A percentile compares a stretch with the other conserved stretches of the same genome.
phyloP scores from a whole-genome alignment of 2,888 invertebrate genomes.

The Idaea straminata region DNA sequence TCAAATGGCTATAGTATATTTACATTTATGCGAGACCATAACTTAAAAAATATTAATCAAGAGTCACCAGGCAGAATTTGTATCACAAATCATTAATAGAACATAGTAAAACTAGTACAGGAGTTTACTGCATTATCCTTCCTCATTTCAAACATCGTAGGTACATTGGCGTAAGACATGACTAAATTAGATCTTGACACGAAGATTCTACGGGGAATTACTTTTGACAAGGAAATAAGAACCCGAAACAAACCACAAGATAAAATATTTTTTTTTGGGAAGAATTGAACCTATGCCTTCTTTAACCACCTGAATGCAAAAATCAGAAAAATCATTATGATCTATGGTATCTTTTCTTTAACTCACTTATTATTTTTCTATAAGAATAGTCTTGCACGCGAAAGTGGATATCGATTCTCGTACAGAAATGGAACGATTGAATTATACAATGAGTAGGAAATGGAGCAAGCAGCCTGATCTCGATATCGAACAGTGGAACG shows the following conservation, averaged over 20 bases:
- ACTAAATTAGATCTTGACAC: neutral
- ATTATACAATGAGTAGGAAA: constrained; percentile 66
- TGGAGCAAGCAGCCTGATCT: constrained; percentile 57
- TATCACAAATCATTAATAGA: neutral
- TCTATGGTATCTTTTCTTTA: neutral
- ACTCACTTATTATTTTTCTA: constrained; percentile 23
- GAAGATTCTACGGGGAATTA: neutral
- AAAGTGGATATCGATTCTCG: constrained; percentile 69
- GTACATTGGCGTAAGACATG: neutral
- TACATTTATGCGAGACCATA: no score
- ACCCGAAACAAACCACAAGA: constrained; percentile 7
- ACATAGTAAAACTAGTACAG: neutral
- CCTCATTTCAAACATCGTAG: neutral
- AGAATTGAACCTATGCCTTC: neutral
- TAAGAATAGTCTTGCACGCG: constrained; percentile 41
- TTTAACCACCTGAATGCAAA: neutral
- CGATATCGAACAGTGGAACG: constrained; percentile 58
- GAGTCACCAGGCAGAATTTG: neutral
- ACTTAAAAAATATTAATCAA: no score
- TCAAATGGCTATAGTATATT: no score
- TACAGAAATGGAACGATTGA: constrained; percentile 43
- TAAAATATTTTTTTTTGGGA: neutral
- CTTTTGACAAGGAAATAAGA: neutral
- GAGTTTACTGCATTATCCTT: neutral
- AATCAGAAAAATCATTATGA: neutral